Percentiles rank a stretch among this genome's conserved stretches.
phyloP scores from a whole-genome alignment of 2,888 invertebrate genomes.

The Subacronicta megacephala region DNA sequence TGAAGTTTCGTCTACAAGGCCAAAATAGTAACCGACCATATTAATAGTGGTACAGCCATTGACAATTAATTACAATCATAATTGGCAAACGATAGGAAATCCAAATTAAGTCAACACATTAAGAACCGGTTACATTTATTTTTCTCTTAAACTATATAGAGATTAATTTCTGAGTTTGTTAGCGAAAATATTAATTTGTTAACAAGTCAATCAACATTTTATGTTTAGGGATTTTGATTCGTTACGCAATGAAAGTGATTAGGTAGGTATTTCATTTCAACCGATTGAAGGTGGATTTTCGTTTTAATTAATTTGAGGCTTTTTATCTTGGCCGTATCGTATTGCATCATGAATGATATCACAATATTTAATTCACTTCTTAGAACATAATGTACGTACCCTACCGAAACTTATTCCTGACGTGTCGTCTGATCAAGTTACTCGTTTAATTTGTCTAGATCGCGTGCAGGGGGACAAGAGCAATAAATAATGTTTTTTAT shows the following conservation, averaged over 20 bases:
- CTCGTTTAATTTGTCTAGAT: slow-evolving; percentile 87
- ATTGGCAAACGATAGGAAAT: slow-evolving; percentile 43
- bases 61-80: slow-evolving; percentile 37
- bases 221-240: slow-evolving; percentile 27
- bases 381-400: slow-evolving; percentile 67
- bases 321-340: slow-evolving; percentile 56
- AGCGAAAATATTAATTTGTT: slow-evolving; percentile 48
- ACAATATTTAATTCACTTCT: slow-evolving; percentile 65
- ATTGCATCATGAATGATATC: slow-evolving; percentile 57
- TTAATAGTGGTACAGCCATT: slow-evolving; percentile 23
- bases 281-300: slow-evolving; percentile 49
- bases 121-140: slow-evolving; percentile 40
- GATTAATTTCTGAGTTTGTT: slow-evolving; percentile 45
- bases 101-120: slow-evolving; percentile 48
- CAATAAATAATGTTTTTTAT: slow-evolving; percentile 87
- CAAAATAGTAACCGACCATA: slow-evolving; percentile 43
- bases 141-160: slow-evolving; percentile 46
- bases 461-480: slow-evolving; percentile 80
- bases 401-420: slow-evolving; percentile 71
- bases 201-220: slow-evolving; percentile 51
- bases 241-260: slow-evolving; percentile 40
- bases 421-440: slow-evolving; percentile 81
- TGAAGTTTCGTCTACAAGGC: slow-evolving; percentile 35
- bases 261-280: slow-evolving; percentile 27
- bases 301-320: slow-evolving; percentile 58